Conservation (phyloP, 1,140 invertebrate species). For the Drosophila gunungcola region DNA sequence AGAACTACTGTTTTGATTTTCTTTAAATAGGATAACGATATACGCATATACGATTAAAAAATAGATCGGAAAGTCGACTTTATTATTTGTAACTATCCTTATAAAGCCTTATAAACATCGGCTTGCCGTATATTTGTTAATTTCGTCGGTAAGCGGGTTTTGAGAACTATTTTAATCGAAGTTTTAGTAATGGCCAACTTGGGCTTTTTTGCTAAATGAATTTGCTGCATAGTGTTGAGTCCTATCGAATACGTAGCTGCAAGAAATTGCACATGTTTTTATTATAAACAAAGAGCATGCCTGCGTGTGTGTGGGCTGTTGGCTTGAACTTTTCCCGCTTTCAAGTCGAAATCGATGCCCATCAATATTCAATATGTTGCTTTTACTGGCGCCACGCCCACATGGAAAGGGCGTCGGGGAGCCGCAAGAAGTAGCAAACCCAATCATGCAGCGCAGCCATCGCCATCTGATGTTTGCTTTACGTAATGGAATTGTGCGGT, state of each 20-base stretch:
- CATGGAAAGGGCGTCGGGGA: constrained; percentile 1
- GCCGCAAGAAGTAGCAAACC: constrained; percentile 53
- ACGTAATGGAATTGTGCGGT: constrained; percentile 81
- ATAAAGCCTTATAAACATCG: too few relatives aligned
- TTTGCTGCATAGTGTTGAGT: constrained; percentile 43
- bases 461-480: constrained; percentile 80
- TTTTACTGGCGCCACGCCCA: constrained; percentile 62
- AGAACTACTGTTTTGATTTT: too few relatives aligned
- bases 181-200: background rate
- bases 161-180: background rate
- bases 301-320: constrained; percentile 21
- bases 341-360: constrained; percentile 79
- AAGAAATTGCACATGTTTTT: constrained; percentile 77
- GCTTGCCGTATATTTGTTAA: too few relatives aligned
- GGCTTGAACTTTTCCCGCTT: constrained; percentile 65
- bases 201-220: too few relatives aligned
- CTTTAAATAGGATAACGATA: too few relatives aligned
- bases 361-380: constrained; percentile 82
- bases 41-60: too few relatives aligned
- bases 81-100: too few relatives aligned
- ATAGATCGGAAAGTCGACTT: too few relatives aligned
- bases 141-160: background rate
- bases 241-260: constrained; percentile 34
- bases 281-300: constrained; percentile 70
- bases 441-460: constrained; percentile 69